Evolutionary conservation across 2,797 vertebrate species (phyloP), one percentile per base, ranked within the genome.

Genomic region (Taeniopygia guttata): DNA sequence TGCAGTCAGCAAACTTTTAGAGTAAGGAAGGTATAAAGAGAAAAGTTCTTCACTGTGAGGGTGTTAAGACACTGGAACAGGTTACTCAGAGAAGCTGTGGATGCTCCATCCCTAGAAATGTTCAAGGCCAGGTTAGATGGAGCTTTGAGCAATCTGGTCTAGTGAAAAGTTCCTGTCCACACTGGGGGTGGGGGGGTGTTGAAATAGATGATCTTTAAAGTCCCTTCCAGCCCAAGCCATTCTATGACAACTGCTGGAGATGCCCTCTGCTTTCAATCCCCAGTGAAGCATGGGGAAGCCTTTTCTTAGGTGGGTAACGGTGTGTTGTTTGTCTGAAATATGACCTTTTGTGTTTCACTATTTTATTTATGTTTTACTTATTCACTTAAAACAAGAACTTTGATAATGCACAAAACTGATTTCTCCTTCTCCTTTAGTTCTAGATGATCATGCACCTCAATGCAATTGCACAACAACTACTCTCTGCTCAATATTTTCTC

Each of bases 401-500:
- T 76, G 84, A 26, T 38, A 67, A 59, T 20, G 27, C 51, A 62
- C 9, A 3, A 38, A 67, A 87, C 29, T 80, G 56, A 87, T 63
- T 14, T 94, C 32, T 89, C 40, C 70, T 60, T 96, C 40, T 91
- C 59, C 93, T 83, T 86, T 64, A 97, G 97, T 96, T 93, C 51
- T 98, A 98, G 99, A 97, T 58, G 97, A 98, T 58, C 95, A 97
- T 30, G 97, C 98, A 7, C 98, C 98, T 13, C 92, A 97, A 7
- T 99, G 99, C 93, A 99, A 99, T 92, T 99, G 99, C 96, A 98
- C 98, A 1, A 98, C 98, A 20, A 98, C 97, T 40, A 97, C 97
- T 23, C 98, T 98, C 27, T 99, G 99, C 94, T 97, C 98, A 0
- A 98, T 99, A 97, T 98, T 99, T 97, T 98, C 98, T 66, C 98